Base-by-base conservation (phyloP, 2,113 vertebrate species). In the Siphamia tubifer region DNA sequence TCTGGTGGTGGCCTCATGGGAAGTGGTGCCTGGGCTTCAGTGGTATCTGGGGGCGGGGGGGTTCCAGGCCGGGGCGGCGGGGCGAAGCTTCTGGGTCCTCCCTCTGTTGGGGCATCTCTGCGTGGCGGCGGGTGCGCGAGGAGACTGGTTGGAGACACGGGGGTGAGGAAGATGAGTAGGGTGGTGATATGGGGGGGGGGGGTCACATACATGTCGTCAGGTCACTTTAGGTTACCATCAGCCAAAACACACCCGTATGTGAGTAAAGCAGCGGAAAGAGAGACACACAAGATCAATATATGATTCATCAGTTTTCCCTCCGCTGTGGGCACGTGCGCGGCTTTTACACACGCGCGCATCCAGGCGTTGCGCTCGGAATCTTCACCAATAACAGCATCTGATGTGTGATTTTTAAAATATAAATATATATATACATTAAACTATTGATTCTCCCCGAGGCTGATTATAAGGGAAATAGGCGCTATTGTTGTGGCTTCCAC, bases 1-100 rank as follows among this genome's bases (percentile, higher is more conserved):
- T 73, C 88, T 88, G 76, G 77, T 79, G 77, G 88, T 42, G 83
- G 89, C 91, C 84, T 92, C 91, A 92, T 91, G 85, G 88, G 85
- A 85, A 77, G 70, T 34, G 4, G 51, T 74, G 80, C 83, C 64
- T 53, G 65, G 69, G 77, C 45, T 74, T 84, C 70, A 56, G 75
- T 67, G 52, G 75, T 11, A 77, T 65, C 74, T 74, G 80, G 42
- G 56, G 70, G 51, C 63, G 60, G 67, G n/a, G 13, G 23, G 66
- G 34, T 15, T 66, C 66, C 82, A 54, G 87, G 80, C 74, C 81
- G 49, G 39, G 42, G 55, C 43, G 85, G 77, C 67, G 63, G 63
- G 56, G 55, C 62, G 24, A 38, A 20, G 53, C 40, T 28, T 54
- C 51, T 58, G 42, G 65, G 60, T 56, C 68, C 72, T 75, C 69